A percentile compares a stretch with the other conserved stretches of the same genome.
Conservation (phyloP, 2,797 vertebrate genomes). For the Triplophysa yarkandensis region DNA sequence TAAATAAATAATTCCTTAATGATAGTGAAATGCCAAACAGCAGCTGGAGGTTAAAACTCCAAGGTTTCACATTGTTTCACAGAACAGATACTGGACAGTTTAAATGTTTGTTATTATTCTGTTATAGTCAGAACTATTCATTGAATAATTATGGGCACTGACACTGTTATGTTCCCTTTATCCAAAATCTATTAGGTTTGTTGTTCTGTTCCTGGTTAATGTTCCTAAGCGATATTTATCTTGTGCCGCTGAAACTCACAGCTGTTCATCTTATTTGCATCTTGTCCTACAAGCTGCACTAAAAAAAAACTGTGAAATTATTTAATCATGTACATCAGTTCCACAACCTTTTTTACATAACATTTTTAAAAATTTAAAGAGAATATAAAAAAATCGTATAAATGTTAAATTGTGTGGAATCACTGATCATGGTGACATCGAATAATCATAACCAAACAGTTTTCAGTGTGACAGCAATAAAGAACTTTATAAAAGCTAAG, state of each 20-base stretch:
- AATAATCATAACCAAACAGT: too few relatives aligned
- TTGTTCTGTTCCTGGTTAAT: conserved; percentile 10
- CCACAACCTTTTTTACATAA: too few relatives aligned
- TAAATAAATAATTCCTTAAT: not conserved
- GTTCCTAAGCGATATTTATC: conserved; percentile 26
- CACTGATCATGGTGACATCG: too few relatives aligned
- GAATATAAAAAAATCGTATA: too few relatives aligned
- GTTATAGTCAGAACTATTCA: not conserved
- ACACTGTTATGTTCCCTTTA: not conserved
- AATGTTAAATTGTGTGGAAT: too few relatives aligned
- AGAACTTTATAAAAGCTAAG: too few relatives aligned
- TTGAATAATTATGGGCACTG: conserved; percentile 19
- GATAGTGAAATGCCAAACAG: conserved; percentile 8
- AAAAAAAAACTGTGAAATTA: not conserved
- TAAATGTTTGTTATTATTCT: conserved; percentile 16
- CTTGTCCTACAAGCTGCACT: conserved; percentile 19
- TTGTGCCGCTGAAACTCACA: conserved; percentile 29
- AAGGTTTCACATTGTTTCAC: not conserved
- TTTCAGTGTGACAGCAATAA: too few relatives aligned
- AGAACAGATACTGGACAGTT: not conserved
- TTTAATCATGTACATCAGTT: too few relatives aligned
- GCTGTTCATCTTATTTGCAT: conserved; percentile 1
- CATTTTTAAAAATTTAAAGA: too few relatives aligned
- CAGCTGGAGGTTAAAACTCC: not conserved
- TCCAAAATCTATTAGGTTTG: conserved; percentile 15